Evolutionary conservation across 2,113 vertebrate species (phyloP), one percentile per base, ranked within the genome.

Genomic region (Tautogolabrus adspersus): DNA sequence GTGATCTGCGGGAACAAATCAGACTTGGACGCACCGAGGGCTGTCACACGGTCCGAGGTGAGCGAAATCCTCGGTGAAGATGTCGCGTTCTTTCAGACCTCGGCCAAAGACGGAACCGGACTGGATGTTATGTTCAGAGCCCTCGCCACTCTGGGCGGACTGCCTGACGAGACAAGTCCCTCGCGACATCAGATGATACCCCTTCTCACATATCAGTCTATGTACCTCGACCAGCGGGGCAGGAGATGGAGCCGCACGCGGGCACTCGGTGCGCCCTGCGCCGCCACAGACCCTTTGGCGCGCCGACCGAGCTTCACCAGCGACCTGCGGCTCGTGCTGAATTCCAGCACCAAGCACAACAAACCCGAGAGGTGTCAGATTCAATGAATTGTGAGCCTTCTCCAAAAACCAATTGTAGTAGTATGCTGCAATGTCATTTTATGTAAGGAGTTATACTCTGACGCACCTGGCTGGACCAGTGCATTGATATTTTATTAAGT

Each of bases 361-460:
- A 94, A 93, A 93, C 85, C 89, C 51, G 93, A 94, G 89, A 94
- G 85, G 87, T 94, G 94, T 87, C 93, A 92, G 54, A 93, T 95
- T 93, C 94, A 94, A 92, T 94, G 91, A 95, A 93, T 91, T 30
- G 46, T 64, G 82, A 77, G 11, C 47, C 84, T 79, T 91, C 89
- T 90, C 88, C 21, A 81, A 37, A 90, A 87, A 88, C 83, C 82
- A 81, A 92, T 93, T 93, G 91, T 61, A 79, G 91, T 90, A 93
- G 91, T 93, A 92, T 61, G 87, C 91, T 93, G 84, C 93, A 92
- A 93, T 93, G 63, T 87, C 26, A 37, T 72, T 89, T 81, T 38
- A 90, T 81, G 93, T 93, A 82, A 88, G 88, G 93, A 89, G 93
- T 94, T 92, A 93, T 93, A 93, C 92, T 94, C 91, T 84, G 70